Evolutionary conservation across 2,113 vertebrate genomes (phyloP).

Genomic region (Lonchura striata): DNA sequence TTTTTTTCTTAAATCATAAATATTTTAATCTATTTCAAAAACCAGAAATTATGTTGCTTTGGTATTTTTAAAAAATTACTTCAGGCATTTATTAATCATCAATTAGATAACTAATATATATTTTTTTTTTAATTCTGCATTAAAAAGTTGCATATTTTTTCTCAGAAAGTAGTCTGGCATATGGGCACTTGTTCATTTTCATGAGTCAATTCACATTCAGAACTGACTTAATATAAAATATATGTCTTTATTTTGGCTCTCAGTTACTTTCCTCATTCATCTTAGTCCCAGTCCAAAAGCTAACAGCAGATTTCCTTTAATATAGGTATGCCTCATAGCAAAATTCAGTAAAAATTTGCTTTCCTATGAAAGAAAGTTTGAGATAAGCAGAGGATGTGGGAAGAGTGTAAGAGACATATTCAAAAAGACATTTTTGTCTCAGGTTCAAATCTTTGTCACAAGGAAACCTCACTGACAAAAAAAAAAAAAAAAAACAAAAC

Average conservation of each 20-base stretch:
- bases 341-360: background rate
- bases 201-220: accelerated
- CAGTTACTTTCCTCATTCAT: background rate
- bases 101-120: background rate
- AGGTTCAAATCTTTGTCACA: background rate
- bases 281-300: background rate
- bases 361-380: background rate
- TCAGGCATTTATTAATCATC: background rate
- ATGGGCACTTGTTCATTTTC: accelerated
- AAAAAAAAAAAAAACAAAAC: background rate
- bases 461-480: background rate
- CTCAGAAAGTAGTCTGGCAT: background rate
- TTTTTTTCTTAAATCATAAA: background rate
- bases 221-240: background rate
- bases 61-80: background rate
- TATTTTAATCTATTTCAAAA: background rate
- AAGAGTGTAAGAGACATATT: background rate
- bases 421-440: background rate
- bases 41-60: background rate
- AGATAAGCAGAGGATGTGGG: background rate
- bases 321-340: background rate
- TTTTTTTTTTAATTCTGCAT: background rate
- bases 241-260: background rate
- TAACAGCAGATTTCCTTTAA: background rate
- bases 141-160: background rate